phyloP scores from a whole-genome alignment of 2,888 invertebrate species.

The Mactromeris polynyma region DNA sequence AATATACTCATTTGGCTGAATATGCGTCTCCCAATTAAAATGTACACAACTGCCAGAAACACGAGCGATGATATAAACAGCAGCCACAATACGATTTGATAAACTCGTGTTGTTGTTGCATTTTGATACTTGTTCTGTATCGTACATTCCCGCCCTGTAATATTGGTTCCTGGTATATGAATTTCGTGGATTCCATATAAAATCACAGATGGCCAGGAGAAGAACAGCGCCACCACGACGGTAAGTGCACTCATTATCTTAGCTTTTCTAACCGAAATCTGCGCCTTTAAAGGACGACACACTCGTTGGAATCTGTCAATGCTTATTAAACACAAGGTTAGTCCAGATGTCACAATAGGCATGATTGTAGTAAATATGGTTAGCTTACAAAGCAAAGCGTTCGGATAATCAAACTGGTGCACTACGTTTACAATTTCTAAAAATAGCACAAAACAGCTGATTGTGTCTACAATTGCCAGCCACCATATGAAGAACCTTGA shows the following conservation, averaged over 20 bases:
- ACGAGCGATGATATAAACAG: conserved; percentile 40
- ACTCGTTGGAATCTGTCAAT: conserved; percentile 60
- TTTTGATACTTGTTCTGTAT: conserved; percentile 51
- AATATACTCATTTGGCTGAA: conserved; percentile 41
- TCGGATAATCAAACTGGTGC: conserved; percentile 52
- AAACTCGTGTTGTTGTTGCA: conserved; percentile 32
- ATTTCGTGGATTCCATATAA: conserved; percentile 56
- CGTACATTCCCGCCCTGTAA: conserved; percentile 56
- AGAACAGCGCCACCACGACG: conserved; percentile 34
- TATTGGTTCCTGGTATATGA: conserved; percentile 23
- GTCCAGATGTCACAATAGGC: conserved; percentile 56
- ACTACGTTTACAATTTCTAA: conserved; percentile 57
- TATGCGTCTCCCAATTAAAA: conserved; percentile 46
- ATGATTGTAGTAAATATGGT: conserved; percentile 63
- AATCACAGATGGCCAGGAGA: conserved; percentile 59
- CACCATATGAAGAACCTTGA: conserved; percentile 58
- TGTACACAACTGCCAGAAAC: conserved; percentile 43
- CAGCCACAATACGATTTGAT: conserved; percentile 55
- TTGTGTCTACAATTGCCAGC: conserved; percentile 57
- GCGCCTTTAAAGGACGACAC: conserved; percentile 51
- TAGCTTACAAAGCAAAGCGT: conserved; percentile 58
- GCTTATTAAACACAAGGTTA: conserved; percentile 51
- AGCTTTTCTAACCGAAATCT: conserved; percentile 51
- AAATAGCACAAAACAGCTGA: conserved; percentile 53
- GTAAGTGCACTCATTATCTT: conserved; percentile 29